These are phyloP conservation scores for Tethya wilhelma DNA, from an alignment of 37 sponge, comb jelly and placozoan species.

Conservation along the genomic window DNA sequence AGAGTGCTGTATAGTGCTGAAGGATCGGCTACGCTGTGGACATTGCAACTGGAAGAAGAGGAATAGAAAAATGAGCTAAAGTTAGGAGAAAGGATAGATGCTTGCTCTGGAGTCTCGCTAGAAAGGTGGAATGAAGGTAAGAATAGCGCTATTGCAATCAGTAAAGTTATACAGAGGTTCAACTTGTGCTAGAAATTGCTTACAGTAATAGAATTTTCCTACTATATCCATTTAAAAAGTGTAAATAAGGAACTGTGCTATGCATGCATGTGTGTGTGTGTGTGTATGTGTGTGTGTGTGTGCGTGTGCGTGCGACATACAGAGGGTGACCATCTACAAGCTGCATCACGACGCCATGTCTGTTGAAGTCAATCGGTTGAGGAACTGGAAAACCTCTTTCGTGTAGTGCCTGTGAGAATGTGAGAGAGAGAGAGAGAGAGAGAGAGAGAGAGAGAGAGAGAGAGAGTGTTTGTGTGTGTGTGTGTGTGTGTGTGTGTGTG, in stretches of 20 bases:
- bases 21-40: constrained; percentile 67
- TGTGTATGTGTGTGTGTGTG: too few species aligned
- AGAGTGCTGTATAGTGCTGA: constrained; percentile 50
- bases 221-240: too few species aligned
- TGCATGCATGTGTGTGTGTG: too few species aligned
- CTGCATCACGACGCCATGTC: constrained; percentile 98
- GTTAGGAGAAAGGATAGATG: not conserved
- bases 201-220: not conserved
- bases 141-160: too few species aligned
- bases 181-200: not conserved
- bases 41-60: constrained; percentile 70
- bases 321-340: constrained; percentile 93
- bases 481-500: not conserved
- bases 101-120: too few species aligned
- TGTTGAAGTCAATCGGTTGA: constrained; percentile 87
- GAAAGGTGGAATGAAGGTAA: too few species aligned
- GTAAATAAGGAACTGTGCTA: too few species aligned
- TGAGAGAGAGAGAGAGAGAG: not conserved
- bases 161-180: too few species aligned
- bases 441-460: constrained; percentile 13
- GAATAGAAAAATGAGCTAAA: too few species aligned
- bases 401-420: constrained; percentile 69
- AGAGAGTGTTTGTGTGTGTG: too few species aligned
- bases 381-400: constrained; percentile 94
- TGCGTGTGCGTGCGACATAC: too few species aligned